A percentile compares a stretch with the other conserved stretches of the same genome.
Evolutionary conservation across 2,888 invertebrate species (phyloP).

Genomic region (Craniophora ligustri): DNA sequence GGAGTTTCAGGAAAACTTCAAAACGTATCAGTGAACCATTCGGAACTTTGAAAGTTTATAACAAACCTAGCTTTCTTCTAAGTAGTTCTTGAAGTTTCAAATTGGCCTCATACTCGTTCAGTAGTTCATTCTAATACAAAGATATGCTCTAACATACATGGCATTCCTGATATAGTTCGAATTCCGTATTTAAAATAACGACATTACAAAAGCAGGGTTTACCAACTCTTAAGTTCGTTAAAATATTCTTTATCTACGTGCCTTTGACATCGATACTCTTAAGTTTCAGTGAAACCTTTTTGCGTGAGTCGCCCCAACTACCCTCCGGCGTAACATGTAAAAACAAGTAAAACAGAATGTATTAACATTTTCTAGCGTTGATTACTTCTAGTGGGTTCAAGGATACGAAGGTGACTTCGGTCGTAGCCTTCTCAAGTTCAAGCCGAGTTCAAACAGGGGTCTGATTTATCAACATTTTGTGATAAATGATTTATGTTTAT

Average conservation of each 20-base stretch:
- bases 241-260: constrained; percentile 18
- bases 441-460: constrained; percentile 31
- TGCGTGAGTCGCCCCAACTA: constrained; percentile 18
- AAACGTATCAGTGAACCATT: not conserved
- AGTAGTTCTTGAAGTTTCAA: not conserved
- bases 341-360: constrained; percentile 32
- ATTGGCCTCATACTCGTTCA: not conserved
- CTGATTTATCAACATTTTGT: constrained; percentile 32
- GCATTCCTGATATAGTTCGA: no score
- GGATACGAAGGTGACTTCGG: constrained; percentile 42
- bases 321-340: constrained; percentile 11
- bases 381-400: constrained; percentile 40
- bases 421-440: constrained; percentile 38
- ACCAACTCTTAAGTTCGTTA: constrained; percentile 10
- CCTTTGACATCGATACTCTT: constrained; percentile 47
- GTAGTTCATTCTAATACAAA: not conserved
- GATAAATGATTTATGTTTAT: constrained; percentile 26
- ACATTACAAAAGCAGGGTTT: constrained; percentile 2
- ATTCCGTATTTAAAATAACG: not conserved
- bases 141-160: no score
- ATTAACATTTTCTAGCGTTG: constrained; percentile 38
- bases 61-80: not conserved
- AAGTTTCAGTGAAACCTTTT: constrained; percentile 11
- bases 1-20: not conserved
- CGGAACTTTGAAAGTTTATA: not conserved